Conservation (phyloP, 92 coral and sea anemone genomes). For the Paramuricea clavata region DNA sequence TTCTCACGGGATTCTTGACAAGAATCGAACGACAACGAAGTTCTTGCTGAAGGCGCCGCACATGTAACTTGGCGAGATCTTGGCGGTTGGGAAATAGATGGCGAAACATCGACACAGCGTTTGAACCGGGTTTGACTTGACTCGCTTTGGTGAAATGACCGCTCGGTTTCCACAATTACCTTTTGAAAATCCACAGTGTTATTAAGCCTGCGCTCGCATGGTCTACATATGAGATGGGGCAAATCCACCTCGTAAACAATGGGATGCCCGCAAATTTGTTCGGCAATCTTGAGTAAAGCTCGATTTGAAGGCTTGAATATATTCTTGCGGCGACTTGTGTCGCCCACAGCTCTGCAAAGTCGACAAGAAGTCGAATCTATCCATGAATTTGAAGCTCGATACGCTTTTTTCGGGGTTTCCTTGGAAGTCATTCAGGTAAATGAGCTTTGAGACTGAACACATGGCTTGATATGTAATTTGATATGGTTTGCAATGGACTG, state of each 20-base stretch:
- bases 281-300: neutral
- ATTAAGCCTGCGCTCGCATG: slow-evolving; percentile 16
- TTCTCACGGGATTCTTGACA: slow-evolving; percentile 2
- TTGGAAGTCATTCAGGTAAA: slow-evolving; percentile 8
- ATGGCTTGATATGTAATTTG: slow-evolving; percentile 7
- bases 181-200: neutral
- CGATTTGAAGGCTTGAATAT: slow-evolving; percentile 24
- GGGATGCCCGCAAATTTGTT: neutral
- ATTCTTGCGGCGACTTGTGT: slow-evolving; percentile 12
- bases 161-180: neutral
- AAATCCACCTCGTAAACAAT: slow-evolving; percentile 17
- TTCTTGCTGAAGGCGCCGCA: neutral
- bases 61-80: neutral
- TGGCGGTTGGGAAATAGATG: slow-evolving; percentile 11
- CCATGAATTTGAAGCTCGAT: neutral
- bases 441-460: neutral
- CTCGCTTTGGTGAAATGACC: neutral
- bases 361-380: slow-evolving; percentile 23
- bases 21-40: neutral
- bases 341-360: slow-evolving; percentile 18
- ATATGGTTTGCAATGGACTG: neutral
- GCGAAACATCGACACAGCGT: slow-evolving; percentile 12
- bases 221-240: slow-evolving; percentile 20
- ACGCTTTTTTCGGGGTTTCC: slow-evolving; percentile 19
- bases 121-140: slow-evolving; percentile 4